Evolutionary conservation across 2,113 vertebrate genomes (phyloP), one percentile per base, ranked within the genome.

Genomic region (Procavia capensis): DNA sequence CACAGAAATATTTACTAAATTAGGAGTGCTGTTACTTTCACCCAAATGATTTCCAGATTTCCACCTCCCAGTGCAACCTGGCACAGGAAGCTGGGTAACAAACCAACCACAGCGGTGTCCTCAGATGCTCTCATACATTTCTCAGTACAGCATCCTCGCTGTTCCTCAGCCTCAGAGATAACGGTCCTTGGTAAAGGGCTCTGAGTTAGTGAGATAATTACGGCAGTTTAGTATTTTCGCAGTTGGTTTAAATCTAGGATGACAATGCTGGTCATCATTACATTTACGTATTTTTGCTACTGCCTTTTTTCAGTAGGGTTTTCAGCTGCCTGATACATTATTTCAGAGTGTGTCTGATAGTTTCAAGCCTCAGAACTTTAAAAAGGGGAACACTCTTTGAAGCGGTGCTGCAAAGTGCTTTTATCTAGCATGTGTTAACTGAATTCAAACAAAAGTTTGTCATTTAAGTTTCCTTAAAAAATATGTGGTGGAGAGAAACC

Each of bases 261-360:
- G 80, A 39, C 9, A 2, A 47, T 76, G 6, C 4, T 78, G 78
- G 45, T 85, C 43, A 93, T 75, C 19, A 86, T 24, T 87, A 54
- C n/a, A n/a, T n/a, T 76, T 84, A 13, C 16, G 31, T 31, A 34
- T 16, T 34, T 68, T 19, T 6, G 31, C 34, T 29, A 11, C 6
- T 74, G 10, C 45, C 20, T 54, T 96, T 88, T 97, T 97, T 90
- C 94, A 14, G 93, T 76, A 95, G 89, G 96, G 78, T 92, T 81
- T 96, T 93, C 84, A 95, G 88, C 79, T 98, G 96, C 96, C 96
- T 97, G 95, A 93, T 94, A 96, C 86, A 91, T 45, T 97, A 95
- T 97, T 98, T 93, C 96, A 98, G 94, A 97, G 96, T 95, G 57
- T 95, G 98, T 94, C 91, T 98, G 97, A 97, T 90, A 94, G 90